Conservation (phyloP, 2,888 invertebrate genomes). For the Patella depressa region DNA sequence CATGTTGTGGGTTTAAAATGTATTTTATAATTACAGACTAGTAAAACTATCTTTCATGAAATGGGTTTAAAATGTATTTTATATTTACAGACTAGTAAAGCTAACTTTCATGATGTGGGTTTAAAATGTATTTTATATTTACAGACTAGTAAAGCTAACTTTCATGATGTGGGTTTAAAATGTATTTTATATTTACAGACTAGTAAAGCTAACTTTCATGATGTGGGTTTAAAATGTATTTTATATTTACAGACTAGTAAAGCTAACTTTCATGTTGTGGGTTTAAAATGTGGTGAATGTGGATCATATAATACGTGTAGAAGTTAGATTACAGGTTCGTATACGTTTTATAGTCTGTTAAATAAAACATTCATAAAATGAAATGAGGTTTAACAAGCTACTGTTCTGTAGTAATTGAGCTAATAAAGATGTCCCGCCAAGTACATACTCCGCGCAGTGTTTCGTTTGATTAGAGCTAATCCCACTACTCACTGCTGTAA, state of each 20-base stretch:
- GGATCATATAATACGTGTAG: slow-evolving; percentile 83
- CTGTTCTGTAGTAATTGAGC: too few relatives aligned
- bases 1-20: slow-evolving; percentile 85
- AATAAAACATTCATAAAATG: too few relatives aligned
- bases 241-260: slow-evolving; percentile 78
- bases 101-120: background rate
- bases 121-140: too few relatives aligned
- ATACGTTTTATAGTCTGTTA: too few relatives aligned
- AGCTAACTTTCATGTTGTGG: slow-evolving; percentile 89
- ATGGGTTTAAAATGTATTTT: slow-evolving; percentile 84
- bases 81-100: too few relatives aligned
- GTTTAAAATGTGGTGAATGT: slow-evolving; percentile 87
- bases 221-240: background rate
- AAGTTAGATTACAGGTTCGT: background rate
- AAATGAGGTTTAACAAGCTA: too few relatives aligned
- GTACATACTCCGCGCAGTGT: too few relatives aligned
- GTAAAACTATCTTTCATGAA: slow-evolving; percentile 87
- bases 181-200: slow-evolving; percentile 86
- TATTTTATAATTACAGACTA: slow-evolving; percentile 75
- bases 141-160: slow-evolving; percentile 84
- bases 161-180: slow-evolving; percentile 90
- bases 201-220: slow-evolving; percentile 76
- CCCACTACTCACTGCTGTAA: too few relatives aligned
- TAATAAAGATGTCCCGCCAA: too few relatives aligned
- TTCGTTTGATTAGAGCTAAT: too few relatives aligned